phyloP scores from a whole-genome alignment of 2,888 invertebrate species.

The Mythimna ferrago region DNA sequence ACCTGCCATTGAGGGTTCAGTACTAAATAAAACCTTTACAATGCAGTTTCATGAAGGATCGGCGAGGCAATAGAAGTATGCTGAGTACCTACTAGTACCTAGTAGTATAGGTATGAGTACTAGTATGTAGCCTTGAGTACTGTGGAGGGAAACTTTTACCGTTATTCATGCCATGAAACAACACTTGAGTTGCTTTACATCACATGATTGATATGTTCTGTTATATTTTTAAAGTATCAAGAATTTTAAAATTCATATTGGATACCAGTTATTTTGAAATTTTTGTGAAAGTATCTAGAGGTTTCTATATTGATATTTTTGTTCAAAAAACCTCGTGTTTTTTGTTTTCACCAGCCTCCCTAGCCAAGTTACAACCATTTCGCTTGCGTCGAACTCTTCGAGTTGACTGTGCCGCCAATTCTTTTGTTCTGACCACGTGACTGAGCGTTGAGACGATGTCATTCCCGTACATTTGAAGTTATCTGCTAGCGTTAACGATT shows the following conservation, averaged over 20 bases:
- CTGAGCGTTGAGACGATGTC: no score
- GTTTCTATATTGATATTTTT: no score
- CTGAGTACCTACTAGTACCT: background rate
- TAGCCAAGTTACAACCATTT: no score
- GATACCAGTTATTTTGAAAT: slow-evolving; percentile 4
- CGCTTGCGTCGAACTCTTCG: no score
- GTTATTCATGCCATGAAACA: slow-evolving; percentile 37
- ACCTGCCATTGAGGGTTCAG: background rate
- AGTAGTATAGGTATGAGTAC: background rate
- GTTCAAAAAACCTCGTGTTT: no score
- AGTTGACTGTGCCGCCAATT: no score
- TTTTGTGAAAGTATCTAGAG: background rate
- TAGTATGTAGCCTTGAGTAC: slow-evolving; percentile 1
- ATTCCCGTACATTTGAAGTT: no score
- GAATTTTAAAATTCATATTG: slow-evolving; percentile 18
- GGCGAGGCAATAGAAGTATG: slow-evolving; percentile 19
- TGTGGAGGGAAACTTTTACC: slow-evolving; percentile 39
- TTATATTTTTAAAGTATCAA: slow-evolving; percentile 19
- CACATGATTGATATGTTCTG: slow-evolving; percentile 51
- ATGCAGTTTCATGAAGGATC: slow-evolving; percentile 44
- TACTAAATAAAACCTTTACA: slow-evolving; percentile 15
- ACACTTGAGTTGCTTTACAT: slow-evolving; percentile 44
- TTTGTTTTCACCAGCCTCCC: no score
- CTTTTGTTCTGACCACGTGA: no score
- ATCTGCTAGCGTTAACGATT: no score